phyloP scores from a whole-genome alignment of 2,113 vertebrate species.

The Thamnaconus septentrionalis region DNA sequence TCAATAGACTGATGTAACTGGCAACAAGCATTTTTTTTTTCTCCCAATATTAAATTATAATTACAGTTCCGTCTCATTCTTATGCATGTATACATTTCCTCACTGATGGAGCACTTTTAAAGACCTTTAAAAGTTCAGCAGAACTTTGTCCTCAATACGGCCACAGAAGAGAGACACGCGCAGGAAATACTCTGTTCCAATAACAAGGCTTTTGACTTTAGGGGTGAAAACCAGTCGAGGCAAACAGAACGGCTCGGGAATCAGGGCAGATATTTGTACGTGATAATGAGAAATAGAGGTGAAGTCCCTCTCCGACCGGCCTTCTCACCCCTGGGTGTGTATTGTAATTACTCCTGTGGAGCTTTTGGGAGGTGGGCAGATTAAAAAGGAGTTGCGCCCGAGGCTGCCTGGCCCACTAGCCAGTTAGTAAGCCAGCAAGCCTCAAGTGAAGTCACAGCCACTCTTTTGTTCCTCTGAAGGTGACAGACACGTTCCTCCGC shows the following conservation, averaged over 20 bases:
- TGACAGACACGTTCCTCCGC: background rate
- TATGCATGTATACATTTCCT: too few species aligned
- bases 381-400: conserved; percentile 49
- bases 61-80: too few species aligned
- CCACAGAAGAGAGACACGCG: too few species aligned
- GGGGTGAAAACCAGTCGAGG: conserved; percentile 20
- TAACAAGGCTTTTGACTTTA: conserved; percentile 40
- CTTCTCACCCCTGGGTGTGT: conserved; percentile 52
- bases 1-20: background rate
- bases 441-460: conserved; percentile 37
- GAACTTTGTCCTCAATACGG: too few species aligned
- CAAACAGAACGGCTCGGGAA: conserved; percentile 45
- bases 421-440: conserved; percentile 9
- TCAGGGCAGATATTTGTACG: conserved; percentile 43
- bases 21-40: background rate
- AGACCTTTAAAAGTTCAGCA: too few species aligned
- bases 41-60: too few species aligned
- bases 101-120: too few species aligned
- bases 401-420: conserved; percentile 21
- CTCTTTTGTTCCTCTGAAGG: conserved; percentile 33
- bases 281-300: conserved; percentile 52
- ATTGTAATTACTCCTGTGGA: conserved; percentile 60
- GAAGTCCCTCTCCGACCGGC: conserved; percentile 30
- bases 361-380: conserved; percentile 43
- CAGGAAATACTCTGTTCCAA: conserved; percentile 29